A percentile compares a stretch with the other conserved stretches of the same genome.
Evolutionary conservation across 2,113 vertebrate genomes (phyloP).

Genomic region (Struthio camelus): DNA sequence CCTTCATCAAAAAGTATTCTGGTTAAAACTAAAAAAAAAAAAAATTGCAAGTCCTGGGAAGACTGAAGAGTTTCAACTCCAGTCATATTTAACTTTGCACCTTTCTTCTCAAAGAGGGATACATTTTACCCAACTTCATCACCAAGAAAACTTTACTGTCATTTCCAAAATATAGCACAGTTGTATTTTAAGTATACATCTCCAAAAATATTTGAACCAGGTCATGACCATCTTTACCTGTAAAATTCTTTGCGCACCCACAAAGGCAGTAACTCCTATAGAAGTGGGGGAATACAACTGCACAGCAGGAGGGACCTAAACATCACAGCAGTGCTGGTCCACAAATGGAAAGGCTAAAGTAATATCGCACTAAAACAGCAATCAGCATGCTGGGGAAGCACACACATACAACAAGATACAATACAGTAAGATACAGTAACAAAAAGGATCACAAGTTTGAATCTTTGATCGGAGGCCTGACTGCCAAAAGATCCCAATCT

Average conservation of each 20-base stretch:
- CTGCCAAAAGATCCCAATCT: not conserved
- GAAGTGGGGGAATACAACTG: not conserved
- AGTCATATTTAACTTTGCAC: not conserved
- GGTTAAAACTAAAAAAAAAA: not conserved
- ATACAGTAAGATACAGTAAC: not conserved
- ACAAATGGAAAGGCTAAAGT: not conserved
- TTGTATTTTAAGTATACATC: not conserved
- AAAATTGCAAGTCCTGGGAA: not conserved
- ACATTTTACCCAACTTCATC: not conserved
- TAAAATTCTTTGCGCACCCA: not conserved
- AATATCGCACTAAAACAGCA: not conserved
- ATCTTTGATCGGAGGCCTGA: not conserved
- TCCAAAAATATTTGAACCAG: not conserved
- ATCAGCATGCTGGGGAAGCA: not conserved
- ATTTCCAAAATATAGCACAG: not conserved
- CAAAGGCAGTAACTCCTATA: not conserved
- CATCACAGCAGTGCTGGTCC: not conserved
- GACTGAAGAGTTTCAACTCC: not conserved
- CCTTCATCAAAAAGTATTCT: not conserved
- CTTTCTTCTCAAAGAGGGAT: not conserved
- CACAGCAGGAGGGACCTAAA: not conserved
- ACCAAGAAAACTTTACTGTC: not conserved
- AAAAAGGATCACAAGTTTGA: not conserved
- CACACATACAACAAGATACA: not conserved
- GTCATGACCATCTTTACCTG: not conserved